Evolutionary conservation across 2,113 vertebrate genomes (phyloP), one percentile per base, ranked within the genome.

Genomic region (Serilophus lunatus): DNA sequence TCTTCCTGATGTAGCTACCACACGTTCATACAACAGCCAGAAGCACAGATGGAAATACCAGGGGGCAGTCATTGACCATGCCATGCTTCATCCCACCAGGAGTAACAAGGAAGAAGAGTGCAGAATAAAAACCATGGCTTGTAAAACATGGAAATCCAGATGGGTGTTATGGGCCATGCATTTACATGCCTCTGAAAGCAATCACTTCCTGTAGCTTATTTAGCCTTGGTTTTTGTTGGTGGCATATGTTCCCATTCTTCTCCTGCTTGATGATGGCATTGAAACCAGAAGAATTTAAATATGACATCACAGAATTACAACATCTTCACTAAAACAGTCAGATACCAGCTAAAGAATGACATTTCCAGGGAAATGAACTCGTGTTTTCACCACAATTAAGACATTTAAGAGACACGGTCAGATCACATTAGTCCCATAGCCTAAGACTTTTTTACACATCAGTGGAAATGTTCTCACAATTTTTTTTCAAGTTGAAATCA

Each of bases 241-340:
- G 82, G 78, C 61, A 95, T 26, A 13, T 0, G 25, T 86, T 85
- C 72, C 40, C 33, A 8, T 84, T 64, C 36, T 15, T 57, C 53
- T 61, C 71, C 69, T 45, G 66, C 80, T 84, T 40, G 8, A 42
- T 49, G 84, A 47, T 26, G 40, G 74, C 26, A 24, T 53, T 96
- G 92, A 97, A 94, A 91, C 59, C 93, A 95, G 93, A 94, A 86
- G 69, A 96, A 94, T 90, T 95, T 76, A 92, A 71, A 85, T 11
- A 15, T 82, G 87, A 95, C 19, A 68, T 87, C 88, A 88, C 53
- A 23, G 80, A 69, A 35, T 60, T 64, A 53, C 6, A 42, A 51
- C 5, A 40, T 4, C 16, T 68, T 51, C 38, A 12, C 51, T 72
- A 86, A 82, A 64, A 60, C 33, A 74, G 31, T 44, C 81, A 38